Percentiles rank a stretch among this genome's conserved stretches.
phyloP scores from a whole-genome alignment of 30 jellyfish, hydroid and myxozoan species.

The Aurelia aurita complex sp. Pacific region DNA sequence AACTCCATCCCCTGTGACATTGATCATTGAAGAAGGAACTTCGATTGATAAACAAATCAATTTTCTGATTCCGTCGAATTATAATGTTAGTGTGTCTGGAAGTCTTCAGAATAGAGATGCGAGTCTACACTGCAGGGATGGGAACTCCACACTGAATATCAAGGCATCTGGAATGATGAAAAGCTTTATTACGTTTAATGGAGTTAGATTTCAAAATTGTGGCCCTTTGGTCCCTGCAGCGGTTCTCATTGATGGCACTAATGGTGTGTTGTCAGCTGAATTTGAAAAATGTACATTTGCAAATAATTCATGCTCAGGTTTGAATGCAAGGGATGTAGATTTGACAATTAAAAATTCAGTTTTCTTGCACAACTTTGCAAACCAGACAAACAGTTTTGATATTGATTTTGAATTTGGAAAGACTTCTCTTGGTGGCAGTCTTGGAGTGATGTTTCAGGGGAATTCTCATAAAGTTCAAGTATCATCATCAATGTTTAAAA shows the following conservation, averaged over 20 bases:
- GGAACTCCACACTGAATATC: not conserved
- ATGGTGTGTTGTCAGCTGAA: conserved; percentile 32
- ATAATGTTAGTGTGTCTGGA: conserved; percentile 10
- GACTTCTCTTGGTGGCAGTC: conserved; percentile 75
- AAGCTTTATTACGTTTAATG: not conserved
- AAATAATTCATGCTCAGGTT: conserved; percentile 55
- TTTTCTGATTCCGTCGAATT: not conserved
- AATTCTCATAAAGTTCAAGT: conserved; percentile 14
- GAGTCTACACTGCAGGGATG: not conserved
- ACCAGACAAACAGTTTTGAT: conserved; percentile 34
- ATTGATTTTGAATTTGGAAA: conserved; percentile 57
- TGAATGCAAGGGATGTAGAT: conserved; percentile 53
- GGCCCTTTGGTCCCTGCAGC: conserved; percentile 59
- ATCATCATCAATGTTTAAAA: conserved; percentile 11
- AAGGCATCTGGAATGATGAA: conserved; percentile 1
- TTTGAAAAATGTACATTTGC: conserved; percentile 48
- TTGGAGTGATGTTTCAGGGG: conserved; percentile 56
- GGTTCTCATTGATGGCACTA: conserved; percentile 31
- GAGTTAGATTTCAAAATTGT: conserved; percentile 16
- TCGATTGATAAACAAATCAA: not conserved
- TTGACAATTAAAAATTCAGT: conserved; percentile 7
- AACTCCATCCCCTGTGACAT: not conserved
- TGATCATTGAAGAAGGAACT: conserved; percentile 15
- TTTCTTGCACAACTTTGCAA: conserved; percentile 49
- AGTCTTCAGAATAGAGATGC: not conserved